phyloP scores from a whole-genome alignment of 2,888 invertebrate species.

The Andrena minutula region DNA sequence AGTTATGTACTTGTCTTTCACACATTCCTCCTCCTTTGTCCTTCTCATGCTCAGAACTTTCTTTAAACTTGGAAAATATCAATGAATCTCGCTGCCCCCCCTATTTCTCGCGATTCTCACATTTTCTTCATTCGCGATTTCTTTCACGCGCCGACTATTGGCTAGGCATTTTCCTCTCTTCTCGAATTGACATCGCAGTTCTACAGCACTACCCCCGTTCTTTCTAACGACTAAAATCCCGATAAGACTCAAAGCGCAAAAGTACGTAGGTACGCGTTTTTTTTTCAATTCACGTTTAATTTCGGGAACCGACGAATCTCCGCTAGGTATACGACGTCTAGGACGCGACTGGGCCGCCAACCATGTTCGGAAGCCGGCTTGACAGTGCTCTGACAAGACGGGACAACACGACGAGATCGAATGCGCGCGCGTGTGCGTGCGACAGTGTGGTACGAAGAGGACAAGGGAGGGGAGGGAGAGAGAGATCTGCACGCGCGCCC shows the following conservation, averaged over 20 bases:
- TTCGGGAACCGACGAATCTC: conserved; percentile 14
- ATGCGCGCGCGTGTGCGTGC: conserved; percentile 14
- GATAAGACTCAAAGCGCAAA: no score
- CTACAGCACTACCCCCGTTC: neutral
- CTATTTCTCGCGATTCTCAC: neutral
- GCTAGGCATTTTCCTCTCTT: no score
- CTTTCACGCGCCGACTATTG: no score
- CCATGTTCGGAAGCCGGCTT: conserved; percentile 67
- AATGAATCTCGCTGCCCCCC: neutral
- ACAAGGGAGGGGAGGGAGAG: neutral
- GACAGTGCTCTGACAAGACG: conserved; percentile 69
- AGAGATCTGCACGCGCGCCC: conserved; percentile 19
- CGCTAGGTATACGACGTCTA: conserved; percentile 58
- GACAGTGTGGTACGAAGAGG: neutral
- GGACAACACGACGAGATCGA: conserved; percentile 30
- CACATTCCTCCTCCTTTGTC: no score
- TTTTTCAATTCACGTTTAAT: neutral
- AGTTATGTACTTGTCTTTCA: neutral
- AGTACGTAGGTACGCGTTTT: neutral
- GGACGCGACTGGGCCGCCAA: conserved; percentile 72
- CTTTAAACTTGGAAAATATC: neutral
- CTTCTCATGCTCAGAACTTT: no score
- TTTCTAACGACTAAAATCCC: neutral
- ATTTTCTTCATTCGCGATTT: neutral
- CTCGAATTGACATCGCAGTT: neutral